phyloP scores from a whole-genome alignment of 2,888 invertebrate genomes.

The Drosophila atripex region DNA sequence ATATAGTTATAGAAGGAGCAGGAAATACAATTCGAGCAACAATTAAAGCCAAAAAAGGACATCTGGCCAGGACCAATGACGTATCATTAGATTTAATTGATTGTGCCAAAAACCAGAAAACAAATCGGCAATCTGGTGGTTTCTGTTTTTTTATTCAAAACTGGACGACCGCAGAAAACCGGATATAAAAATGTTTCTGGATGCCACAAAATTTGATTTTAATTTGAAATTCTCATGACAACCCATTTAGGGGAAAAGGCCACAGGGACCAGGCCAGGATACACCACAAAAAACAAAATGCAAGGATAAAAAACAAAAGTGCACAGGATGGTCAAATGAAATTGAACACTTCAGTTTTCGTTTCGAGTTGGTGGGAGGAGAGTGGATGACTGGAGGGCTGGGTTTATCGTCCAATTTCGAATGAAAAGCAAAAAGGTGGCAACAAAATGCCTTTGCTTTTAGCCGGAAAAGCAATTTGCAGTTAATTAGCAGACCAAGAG shows the following conservation, averaged over 20 bases:
- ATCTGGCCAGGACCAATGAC: conserved; percentile 37
- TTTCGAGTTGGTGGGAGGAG: neutral
- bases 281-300: neutral
- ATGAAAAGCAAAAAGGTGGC: conserved; percentile 14
- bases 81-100: conserved; percentile 64
- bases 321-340: conserved; percentile 4
- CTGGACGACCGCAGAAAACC: conserved; percentile 27
- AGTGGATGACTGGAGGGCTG: neutral
- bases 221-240: conserved; percentile 52
- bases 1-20: no score
- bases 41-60: conserved; percentile 18
- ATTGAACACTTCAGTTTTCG: conserved; percentile 20
- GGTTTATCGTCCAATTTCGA: neutral
- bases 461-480: conserved; percentile 36
- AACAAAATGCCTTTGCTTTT: conserved; percentile 1
- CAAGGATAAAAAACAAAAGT: neutral
- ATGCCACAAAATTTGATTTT: conserved; percentile 58
- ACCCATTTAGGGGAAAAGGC: conserved; percentile 9
- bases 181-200: conserved; percentile 42
- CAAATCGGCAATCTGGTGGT: conserved; percentile 8
- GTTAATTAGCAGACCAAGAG: conserved; percentile 40
- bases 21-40: conserved; percentile 10
- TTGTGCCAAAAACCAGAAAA: conserved; percentile 16
- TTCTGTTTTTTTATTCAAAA: conserved; percentile 7
- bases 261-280: neutral